Conservation (phyloP, 2,888 invertebrate genomes). For the Nemoura dubitans region DNA sequence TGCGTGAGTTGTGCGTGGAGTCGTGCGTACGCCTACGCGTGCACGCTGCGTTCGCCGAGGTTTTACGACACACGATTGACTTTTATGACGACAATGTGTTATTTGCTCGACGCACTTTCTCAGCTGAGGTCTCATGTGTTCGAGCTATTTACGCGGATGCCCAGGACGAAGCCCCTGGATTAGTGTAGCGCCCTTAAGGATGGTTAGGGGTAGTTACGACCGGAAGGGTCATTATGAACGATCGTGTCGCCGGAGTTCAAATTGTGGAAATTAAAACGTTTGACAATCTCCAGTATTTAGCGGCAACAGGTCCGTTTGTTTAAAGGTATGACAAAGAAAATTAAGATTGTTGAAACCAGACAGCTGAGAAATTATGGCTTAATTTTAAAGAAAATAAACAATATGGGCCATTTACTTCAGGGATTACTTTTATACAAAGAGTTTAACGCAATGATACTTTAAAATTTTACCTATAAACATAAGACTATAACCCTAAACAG, state of each 20-base stretch:
- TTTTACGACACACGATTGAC: conserved; percentile 45
- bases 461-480: background rate
- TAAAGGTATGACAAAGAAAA: too few species aligned
- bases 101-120: conserved; percentile 41
- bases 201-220: conserved; percentile 40
- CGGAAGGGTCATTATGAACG: conserved; percentile 33
- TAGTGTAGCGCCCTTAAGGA: conserved; percentile 36
- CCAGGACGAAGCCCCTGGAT: conserved; percentile 33
- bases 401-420: background rate
- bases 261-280: background rate
- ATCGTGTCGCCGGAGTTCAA: background rate
- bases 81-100: conserved; percentile 47
- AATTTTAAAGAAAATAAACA: background rate
- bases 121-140: conserved; percentile 41
- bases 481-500: background rate
- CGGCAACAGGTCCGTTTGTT: background rate
- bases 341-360: too few species aligned
- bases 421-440: background rate
- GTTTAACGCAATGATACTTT: background rate
- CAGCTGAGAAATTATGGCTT: background rate
- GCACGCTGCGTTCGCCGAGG: background rate
- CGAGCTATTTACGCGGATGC: conserved; percentile 38
- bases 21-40: background rate
- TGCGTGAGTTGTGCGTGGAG: too few species aligned
- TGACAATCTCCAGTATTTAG: background rate